Base-by-base conservation (phyloP, 2,113 vertebrate species). In the Actenoides hombroni region DNA sequence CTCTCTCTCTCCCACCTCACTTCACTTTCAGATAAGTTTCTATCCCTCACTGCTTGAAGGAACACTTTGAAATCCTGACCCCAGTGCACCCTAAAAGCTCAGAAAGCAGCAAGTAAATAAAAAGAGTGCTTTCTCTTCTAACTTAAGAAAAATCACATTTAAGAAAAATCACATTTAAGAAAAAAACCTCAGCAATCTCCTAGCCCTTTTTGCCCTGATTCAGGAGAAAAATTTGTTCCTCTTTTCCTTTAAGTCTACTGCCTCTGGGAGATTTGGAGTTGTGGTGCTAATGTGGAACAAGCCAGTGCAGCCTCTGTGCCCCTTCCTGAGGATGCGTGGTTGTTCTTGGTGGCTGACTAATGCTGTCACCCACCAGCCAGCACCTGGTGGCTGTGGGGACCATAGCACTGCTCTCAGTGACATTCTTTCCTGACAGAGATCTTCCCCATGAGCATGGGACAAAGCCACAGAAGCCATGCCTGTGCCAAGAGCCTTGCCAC, bases 21-120 rank as follows among this genome's bases (percentile, higher is more conserved):
- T 92, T 94, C 6, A 1, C 74, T 86, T 93, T 88, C 79, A 95
- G 65, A 83, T 74, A 86, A 83, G 68, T 28, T 77, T 88, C 86
- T 92, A 39, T 83, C 63, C 44, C 60, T 88, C 56, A 69, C 68
- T 86, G 77, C 86, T 93, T 13, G 6, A 61, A 83, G 60, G 59
- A 78, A 86, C 3, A 3, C 80, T 95, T 95, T 96, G 94, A 96
- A 95, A 91, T 71, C 24, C 57, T 95, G 96, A 92, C 83, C 77
- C 74, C 0, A 0, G 19, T 92, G 83, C 42, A 88, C 91, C 74
- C 83, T 67, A 88, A 88, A 95, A 87, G 61, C 90, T 94, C 39
- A 13, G 88, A 91, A 95, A 94, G 86, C 56, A 92, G 77, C 49
- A 86, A 91, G 61, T 95, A 96, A 97, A 96, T 86, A 94, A 89